Evolutionary conservation across 2,797 vertebrate genomes (phyloP).

Genomic region (Pseudopleuronectes americanus): DNA sequence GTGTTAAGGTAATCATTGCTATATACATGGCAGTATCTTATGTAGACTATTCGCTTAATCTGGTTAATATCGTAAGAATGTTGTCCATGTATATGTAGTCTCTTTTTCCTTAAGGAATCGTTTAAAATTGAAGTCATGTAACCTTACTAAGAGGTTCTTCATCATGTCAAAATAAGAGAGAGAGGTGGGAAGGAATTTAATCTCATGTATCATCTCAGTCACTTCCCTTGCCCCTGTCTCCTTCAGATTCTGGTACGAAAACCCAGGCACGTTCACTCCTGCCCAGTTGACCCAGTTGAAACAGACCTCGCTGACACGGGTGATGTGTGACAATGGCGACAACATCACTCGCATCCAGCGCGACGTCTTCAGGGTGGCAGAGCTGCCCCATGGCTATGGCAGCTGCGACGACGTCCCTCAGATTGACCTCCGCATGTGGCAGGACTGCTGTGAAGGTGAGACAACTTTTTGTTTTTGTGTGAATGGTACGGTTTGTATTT

Average conservation of each 20-base stretch:
- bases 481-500: too few relatives aligned
- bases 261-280: slow-evolving; percentile 92
- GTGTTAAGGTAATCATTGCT: too few relatives aligned
- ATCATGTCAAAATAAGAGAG: not conserved
- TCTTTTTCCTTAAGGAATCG: too few relatives aligned
- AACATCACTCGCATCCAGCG: slow-evolving; percentile 94
- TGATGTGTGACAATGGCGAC: slow-evolving; percentile 95
- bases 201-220: not conserved
- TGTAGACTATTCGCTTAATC: too few relatives aligned
- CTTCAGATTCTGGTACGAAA: slow-evolving; percentile 96
- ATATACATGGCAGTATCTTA: too few relatives aligned
- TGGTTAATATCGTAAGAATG: too few relatives aligned
- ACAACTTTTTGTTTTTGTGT: not conserved
- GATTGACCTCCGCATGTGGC: slow-evolving; percentile 97
- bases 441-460: slow-evolving; percentile 98
- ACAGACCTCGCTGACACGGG: slow-evolving; percentile 92
- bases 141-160: not conserved
- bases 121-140: too few relatives aligned
- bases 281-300: slow-evolving; percentile 96
- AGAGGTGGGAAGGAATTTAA: too few relatives aligned
- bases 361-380: slow-evolving; percentile 92
- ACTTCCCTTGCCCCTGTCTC: not conserved
- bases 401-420: slow-evolving; percentile 91
- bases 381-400: slow-evolving; percentile 92
- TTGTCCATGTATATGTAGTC: too few relatives aligned